Evolutionary conservation across 2,113 vertebrate genomes (phyloP).

Genomic region (Hucho hucho): DNA sequence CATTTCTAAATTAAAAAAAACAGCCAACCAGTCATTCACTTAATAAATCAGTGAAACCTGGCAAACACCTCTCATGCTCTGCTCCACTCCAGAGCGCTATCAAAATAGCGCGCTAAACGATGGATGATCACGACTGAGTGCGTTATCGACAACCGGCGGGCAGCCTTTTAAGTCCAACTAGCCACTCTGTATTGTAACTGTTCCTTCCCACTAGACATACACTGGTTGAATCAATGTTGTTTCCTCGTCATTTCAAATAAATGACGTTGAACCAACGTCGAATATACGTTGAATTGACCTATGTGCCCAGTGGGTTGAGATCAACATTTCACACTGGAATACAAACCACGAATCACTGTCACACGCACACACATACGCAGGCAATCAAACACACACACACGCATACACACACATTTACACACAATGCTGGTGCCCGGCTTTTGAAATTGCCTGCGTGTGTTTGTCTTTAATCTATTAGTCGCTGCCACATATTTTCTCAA

Average conservation of each 20-base stretch:
- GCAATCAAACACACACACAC: not conserved
- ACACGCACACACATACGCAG: not conserved
- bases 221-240: too few relatives aligned
- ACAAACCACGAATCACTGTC: not conserved
- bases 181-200: not conserved
- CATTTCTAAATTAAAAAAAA: too few relatives aligned
- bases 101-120: not conserved
- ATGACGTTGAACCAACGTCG: too few relatives aligned
- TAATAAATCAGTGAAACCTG: not conserved
- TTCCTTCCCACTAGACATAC: too few relatives aligned
- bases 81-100: not conserved
- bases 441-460: not conserved
- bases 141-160: not conserved
- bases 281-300: too few relatives aligned
- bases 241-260: too few relatives aligned
- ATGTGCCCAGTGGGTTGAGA: not conserved
- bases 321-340: not conserved
- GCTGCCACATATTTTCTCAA: not conserved
- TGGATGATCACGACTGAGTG: constrained; percentile 13
- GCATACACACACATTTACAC: not conserved
- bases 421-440: not conserved
- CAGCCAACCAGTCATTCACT: too few relatives aligned
- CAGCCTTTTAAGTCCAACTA: not conserved
- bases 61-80: not conserved
- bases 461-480: not conserved